Evolutionary conservation across 2,113 vertebrate genomes (phyloP).

Genomic region (Lepus americanus): DNA sequence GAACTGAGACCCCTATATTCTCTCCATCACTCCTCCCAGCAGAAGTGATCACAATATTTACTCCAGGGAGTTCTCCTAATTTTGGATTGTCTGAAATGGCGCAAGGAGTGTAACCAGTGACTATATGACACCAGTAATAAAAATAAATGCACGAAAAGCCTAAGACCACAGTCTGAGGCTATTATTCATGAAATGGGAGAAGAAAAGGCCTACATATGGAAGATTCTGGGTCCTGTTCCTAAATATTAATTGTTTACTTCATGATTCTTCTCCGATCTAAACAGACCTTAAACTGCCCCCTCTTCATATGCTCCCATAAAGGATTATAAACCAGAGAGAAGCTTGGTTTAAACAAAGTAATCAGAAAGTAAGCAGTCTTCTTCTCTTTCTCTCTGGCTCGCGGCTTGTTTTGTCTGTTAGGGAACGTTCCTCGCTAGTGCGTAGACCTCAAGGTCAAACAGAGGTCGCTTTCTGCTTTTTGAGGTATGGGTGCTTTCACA

Average conservation of each 20-base stretch:
- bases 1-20: background rate
- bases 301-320: slow-evolving; percentile 87
- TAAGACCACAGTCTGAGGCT: background rate
- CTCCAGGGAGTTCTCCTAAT: background rate
- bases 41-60: background rate
- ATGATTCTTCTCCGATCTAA: slow-evolving; percentile 86
- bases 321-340: slow-evolving; percentile 89
- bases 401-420: slow-evolving; percentile 84
- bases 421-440: slow-evolving; percentile 80
- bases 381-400: slow-evolving; percentile 77
- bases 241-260: slow-evolving; percentile 89
- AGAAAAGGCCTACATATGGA: background rate
- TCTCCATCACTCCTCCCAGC: background rate
- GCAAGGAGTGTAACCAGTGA: background rate
- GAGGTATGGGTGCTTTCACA: slow-evolving; percentile 84
- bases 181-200: slow-evolving; percentile 3
- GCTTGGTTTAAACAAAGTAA: slow-evolving; percentile 89
- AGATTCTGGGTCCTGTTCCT: slow-evolving; percentile 82
- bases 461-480: slow-evolving; percentile 86
- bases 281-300: slow-evolving; percentile 87
- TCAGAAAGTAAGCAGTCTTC: slow-evolving; percentile 87
- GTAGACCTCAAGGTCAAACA: slow-evolving; percentile 87
- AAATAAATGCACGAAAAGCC: slow-evolving; percentile 24
- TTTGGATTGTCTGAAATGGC: slow-evolving; percentile 49
- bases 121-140: slow-evolving; percentile 17